Percentiles rank a stretch among this genome's conserved stretches.
Conservation (phyloP, 2,797 vertebrate genomes). For the Oreonectes daqikongensis region DNA sequence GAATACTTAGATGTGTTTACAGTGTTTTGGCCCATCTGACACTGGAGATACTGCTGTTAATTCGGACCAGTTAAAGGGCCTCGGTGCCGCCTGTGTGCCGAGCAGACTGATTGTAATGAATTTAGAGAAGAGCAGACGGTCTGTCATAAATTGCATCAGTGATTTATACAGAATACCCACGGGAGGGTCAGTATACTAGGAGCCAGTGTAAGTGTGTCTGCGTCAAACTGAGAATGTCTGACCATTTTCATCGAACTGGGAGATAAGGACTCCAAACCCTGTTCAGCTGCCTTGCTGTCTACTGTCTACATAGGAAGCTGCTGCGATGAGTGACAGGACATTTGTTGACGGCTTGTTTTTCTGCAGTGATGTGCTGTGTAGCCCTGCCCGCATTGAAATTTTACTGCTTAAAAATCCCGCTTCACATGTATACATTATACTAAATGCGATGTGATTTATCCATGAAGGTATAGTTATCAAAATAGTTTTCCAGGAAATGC, state of each 20-base stretch:
- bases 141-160: constrained; percentile 31
- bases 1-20: constrained; percentile 33
- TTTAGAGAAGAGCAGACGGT: constrained; percentile 23
- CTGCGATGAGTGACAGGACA: too few relatives aligned
- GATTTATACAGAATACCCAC: constrained; percentile 31
- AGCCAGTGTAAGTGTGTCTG: constrained; percentile 15
- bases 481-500: too few relatives aligned
- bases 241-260: constrained; percentile 5
- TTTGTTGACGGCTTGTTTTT: too few relatives aligned
- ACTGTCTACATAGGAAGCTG: neutral
- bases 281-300: constrained; percentile 1
- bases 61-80: constrained; percentile 26
- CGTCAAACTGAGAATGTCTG: neutral
- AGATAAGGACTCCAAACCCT: constrained; percentile 16
- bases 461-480: too few relatives aligned
- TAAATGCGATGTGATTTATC: too few relatives aligned
- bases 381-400: too few relatives aligned
- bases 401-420: too few relatives aligned
- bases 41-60: constrained; percentile 11
- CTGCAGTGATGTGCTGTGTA: too few relatives aligned
- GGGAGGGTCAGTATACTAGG: constrained; percentile 40
- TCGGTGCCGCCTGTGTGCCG: constrained; percentile 15
- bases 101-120: constrained; percentile 21
- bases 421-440: too few relatives aligned
- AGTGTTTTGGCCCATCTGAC: constrained; percentile 30